Evolutionary conservation across 1,140 invertebrate species (phyloP).

Genomic region (Drosophila erecta): DNA sequence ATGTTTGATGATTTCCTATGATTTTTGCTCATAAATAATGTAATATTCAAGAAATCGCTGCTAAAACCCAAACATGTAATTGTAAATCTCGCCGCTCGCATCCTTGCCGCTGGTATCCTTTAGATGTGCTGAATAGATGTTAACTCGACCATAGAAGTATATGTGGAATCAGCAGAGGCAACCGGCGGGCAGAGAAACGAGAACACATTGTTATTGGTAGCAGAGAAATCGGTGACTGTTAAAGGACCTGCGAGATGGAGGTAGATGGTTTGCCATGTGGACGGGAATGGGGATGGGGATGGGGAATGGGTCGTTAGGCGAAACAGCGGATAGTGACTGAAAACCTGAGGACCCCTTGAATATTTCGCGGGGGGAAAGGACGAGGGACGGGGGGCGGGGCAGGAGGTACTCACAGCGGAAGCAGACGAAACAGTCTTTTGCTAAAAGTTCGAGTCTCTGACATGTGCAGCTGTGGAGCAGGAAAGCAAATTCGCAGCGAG

Average conservation of each 20-base stretch:
- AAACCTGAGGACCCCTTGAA: conserved; percentile 26
- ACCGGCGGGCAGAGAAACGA: conserved; percentile 14
- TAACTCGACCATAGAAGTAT: conserved; percentile 24
- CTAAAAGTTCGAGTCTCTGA: conserved; percentile 78
- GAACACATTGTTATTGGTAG: conserved; percentile 66
- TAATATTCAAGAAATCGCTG: neutral
- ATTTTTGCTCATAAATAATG: no score
- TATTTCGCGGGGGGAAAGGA: conserved; percentile 17
- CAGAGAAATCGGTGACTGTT: conserved; percentile 41
- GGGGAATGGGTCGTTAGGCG: conserved; percentile 46
- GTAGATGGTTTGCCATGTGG: neutral
- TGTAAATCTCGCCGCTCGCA: neutral
- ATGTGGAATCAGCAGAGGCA: conserved; percentile 11
- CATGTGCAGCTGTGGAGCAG: conserved; percentile 64
- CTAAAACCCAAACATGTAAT: neutral
- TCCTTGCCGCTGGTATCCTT: no score
- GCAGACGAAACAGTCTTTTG: conserved; percentile 71
- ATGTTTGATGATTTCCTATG: no score
- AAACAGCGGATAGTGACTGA: conserved; percentile 51
- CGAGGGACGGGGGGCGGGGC: neutral
- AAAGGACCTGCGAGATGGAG: conserved; percentile 21
- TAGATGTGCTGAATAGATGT: conserved; percentile 16
- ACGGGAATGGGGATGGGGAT: neutral
- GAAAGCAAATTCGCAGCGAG: conserved; percentile 15
- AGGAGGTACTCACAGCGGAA: conserved; percentile 32